These are phyloP conservation scores for Ditula angustiorana DNA, from an alignment of 2,888 invertebrate species.

Conservation along the genomic window DNA sequence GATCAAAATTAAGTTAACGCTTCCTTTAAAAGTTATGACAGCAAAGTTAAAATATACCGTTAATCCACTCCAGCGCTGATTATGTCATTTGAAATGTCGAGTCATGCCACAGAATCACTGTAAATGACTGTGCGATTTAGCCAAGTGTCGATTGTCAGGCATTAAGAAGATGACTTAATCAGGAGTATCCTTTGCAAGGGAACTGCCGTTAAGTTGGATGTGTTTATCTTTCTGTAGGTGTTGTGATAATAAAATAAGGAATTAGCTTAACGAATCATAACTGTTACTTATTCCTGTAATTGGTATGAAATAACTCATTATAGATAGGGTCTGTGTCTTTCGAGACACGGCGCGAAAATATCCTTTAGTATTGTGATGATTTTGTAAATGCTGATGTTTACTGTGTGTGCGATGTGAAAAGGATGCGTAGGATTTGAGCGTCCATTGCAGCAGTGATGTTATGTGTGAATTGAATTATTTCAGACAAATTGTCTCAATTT, in stretches of 20 bases:
- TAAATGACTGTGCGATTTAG: conserved; percentile 33
- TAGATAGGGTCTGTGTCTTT: no score
- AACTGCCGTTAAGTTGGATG: conserved; percentile 22
- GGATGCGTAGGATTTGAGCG: no score
- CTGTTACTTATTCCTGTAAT: neutral
- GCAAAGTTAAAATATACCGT: conserved; percentile 20
- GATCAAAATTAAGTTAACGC: neutral
- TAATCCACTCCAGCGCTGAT: conserved; percentile 24
- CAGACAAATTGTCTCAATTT: no score
- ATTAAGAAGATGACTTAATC: conserved; percentile 71
- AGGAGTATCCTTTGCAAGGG: conserved; percentile 50
- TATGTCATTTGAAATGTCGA: conserved; percentile 29
- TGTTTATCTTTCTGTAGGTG: conserved; percentile 4
- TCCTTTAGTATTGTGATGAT: no score
- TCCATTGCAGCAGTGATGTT: no score
- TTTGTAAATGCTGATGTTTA: no score
- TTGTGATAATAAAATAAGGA: neutral
- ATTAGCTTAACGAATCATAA: neutral
- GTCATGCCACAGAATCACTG: conserved; percentile 24
- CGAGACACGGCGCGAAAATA: no score
- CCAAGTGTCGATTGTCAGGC: conserved; percentile 54
- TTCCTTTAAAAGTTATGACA: neutral
- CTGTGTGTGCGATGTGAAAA: no score
- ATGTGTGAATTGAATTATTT: no score
- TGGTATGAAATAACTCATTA: neutral